Percentiles rank a stretch among this genome's conserved stretches.
Evolutionary conservation across 2,888 invertebrate genomes (phyloP).

Genomic region (Phasia obesa): DNA sequence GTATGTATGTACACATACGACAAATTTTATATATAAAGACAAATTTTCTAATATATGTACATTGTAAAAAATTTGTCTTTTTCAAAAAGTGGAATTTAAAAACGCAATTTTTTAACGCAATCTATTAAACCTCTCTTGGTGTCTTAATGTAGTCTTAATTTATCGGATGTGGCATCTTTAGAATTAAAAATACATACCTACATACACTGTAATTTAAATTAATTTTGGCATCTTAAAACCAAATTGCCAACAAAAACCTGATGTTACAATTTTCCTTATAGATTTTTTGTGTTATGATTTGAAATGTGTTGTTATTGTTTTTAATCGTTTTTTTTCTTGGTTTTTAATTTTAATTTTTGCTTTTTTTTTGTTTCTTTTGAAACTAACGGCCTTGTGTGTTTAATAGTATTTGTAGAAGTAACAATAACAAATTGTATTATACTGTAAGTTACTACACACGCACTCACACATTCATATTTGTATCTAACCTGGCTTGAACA

Average conservation of each 20-base stretch:
- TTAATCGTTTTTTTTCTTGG: constrained; percentile 17
- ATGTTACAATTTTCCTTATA: constrained; percentile 60
- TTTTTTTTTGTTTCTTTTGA: constrained; percentile 25
- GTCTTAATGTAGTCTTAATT: too few species aligned
- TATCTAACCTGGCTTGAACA: constrained; percentile 37
- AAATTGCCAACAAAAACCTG: constrained; percentile 21
- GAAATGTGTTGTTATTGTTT: constrained; percentile 14
- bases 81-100: too few species aligned
- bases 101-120: too few species aligned
- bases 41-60: too few species aligned
- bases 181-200: neutral
- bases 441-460: constrained; percentile 31
- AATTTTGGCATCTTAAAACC: neutral
- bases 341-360: constrained; percentile 8
- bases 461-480: constrained; percentile 16
- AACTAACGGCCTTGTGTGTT: constrained; percentile 68
- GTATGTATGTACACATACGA: too few species aligned
- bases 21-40: too few species aligned
- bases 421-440: constrained; percentile 44
- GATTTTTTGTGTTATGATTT: constrained; percentile 23
- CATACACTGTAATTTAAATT: constrained; percentile 4
- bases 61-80: too few species aligned
- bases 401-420: constrained; percentile 10
- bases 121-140: too few species aligned
- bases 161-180: too few species aligned